Base-by-base conservation (phyloP, 1,140 invertebrate species). In the Mycetomoellerius zeteki region DNA sequence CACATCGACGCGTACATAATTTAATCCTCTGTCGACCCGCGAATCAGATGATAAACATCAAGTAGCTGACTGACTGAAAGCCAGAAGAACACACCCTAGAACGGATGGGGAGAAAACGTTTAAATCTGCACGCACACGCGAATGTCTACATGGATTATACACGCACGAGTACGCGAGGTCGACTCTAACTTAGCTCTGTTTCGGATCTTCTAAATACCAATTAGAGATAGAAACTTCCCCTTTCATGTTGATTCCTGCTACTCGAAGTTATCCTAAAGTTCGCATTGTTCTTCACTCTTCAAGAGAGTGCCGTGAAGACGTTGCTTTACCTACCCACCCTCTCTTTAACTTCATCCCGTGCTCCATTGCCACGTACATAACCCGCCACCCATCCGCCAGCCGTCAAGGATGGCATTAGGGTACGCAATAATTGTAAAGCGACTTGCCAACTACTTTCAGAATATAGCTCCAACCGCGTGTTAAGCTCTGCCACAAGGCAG, bases 161-260 rank as follows among this genome's bases (percentile, higher is more conserved):
- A 54, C 60, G 50, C 60, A 47, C 58, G 37, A 78, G 37, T 77
- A 58, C 86, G 81, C 64, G 73, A 71, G 76, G 84, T 86, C 86
- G 86, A 87, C 71, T 60, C 89, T 12, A 73, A 90, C 86, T 92
- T 91, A 90, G 91, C 89, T 94, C 90, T 92, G 93, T 94, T 94
- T 94, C 92, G 91, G 91, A 94, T 94, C 94, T 94, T 90, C 94
- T 94, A 95, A 95, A 95, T 95, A 95, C 93, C 94, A 95, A 95
- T 95, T 95, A 95, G 93, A 91, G 93, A 93, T 92, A 92, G 92
- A 94, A 95, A 95, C 93, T 95, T 95, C 92, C 90, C 92, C 93
- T 94, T 94, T 95, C 94, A 95, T 95, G 94, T 95, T 94, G 94
- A 95, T 94, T 95, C 92, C 92, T 89, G 86, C 87, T 92, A 86